Evolutionary conservation across 2,888 invertebrate genomes (phyloP), one percentile per base, ranked within the genome.

Genomic region (Orchestes rusci): DNA sequence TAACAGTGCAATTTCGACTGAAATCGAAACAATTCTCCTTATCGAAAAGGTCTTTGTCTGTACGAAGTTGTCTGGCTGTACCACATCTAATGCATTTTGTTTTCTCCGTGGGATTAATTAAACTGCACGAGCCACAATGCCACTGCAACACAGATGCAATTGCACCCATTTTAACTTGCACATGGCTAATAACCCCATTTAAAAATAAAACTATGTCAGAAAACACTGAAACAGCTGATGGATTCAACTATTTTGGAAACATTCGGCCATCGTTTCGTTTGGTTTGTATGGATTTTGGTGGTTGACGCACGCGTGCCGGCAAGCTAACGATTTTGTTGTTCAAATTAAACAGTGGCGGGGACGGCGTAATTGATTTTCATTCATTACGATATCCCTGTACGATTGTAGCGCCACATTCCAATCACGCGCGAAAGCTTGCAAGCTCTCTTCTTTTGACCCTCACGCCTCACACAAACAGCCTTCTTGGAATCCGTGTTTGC

Each of bases 101-200:
- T 70, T 82, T 81, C 73, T 90, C 89, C 54, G 87, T 88, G 56
- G 89, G 87, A 71, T 90, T 90, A 72, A 90, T 88, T 71, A 84
- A 79, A 73, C 84, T 80, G 75, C 90, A 90, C 71, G 81, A 79
- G 70, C 79, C 79, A 77, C 90, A 90, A 75, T 87, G 84, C 89
- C 89, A 91, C 76, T 90, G 90, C 70, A 90, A 80, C 74, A 90
- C 89, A 70, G 90, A 90, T 73, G 89, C 88, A 75, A 89, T 89
- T 70, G 89, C 88, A 73, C 90, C 90, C 90, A 90, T 90, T 67
- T 68, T 73, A 66, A 60, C 62, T 69, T 66, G 70, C 68, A 70
- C 74, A 74, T 74, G 61, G 59, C 58, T 57, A 56, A 40, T 42
- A 55, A 51, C 52, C 57, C 56, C 59, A 59, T 59, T 54, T 56